Evolutionary conservation across 1,140 invertebrate species (phyloP).

Genomic region (Melipona quadrifasciata): DNA sequence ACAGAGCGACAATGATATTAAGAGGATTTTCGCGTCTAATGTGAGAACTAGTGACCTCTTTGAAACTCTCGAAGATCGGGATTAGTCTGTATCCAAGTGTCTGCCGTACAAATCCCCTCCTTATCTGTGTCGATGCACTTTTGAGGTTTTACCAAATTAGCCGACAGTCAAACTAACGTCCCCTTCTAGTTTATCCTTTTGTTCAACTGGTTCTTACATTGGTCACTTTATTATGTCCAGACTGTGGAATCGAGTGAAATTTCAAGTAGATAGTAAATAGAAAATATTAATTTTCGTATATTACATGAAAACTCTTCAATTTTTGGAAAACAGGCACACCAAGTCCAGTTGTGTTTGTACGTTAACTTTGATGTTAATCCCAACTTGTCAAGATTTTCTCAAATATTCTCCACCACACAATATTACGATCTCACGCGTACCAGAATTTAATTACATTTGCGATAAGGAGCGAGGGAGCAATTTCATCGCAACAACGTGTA

Average conservation of each 20-base stretch:
- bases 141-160: conserved; percentile 16
- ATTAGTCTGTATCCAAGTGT: conserved; percentile 21
- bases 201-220: neutral
- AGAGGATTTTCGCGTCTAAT: conserved; percentile 3
- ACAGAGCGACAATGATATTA: neutral
- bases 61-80: conserved; percentile 8
- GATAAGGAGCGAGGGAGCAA: neutral
- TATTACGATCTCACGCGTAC: no score
- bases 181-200: neutral
- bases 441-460: no score
- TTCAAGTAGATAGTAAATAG: no score
- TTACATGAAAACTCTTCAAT: no score
- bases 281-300: no score
- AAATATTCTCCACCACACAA: no score
- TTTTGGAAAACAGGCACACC: no score
- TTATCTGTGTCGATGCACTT: conserved; percentile 24
- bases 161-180: neutral
- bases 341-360: neutral
- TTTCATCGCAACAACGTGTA: neutral
- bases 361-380: neutral
- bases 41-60: neutral
- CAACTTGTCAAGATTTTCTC: no score
- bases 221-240: no score
- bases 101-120: neutral
- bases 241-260: no score